These are phyloP conservation scores for Psammodynastes pulverulentus DNA, from an alignment of 2,113 vertebrate genomes.

Conservation along the genomic window DNA sequence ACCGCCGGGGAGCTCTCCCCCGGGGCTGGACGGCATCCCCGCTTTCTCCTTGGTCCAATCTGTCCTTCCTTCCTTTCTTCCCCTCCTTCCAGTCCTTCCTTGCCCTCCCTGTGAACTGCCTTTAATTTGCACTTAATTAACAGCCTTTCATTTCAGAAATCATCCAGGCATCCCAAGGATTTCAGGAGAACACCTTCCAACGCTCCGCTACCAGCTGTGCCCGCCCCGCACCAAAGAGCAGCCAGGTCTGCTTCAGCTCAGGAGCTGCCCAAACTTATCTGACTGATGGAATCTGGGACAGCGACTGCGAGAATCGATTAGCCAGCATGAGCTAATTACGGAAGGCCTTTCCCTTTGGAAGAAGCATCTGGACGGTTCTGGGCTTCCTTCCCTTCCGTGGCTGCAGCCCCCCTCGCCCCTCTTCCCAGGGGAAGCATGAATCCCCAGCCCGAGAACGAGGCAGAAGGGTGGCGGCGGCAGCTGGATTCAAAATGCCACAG, in stretches of 20 bases:
- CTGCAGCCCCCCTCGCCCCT: background rate
- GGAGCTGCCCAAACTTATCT: background rate
- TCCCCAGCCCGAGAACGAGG: background rate
- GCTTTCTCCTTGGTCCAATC: background rate
- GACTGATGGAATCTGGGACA: background rate
- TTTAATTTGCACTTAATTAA: background rate
- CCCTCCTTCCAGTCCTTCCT: background rate
- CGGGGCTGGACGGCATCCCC: background rate
- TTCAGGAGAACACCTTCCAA: background rate
- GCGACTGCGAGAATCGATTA: background rate
- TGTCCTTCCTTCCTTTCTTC: background rate
- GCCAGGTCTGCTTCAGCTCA: background rate
- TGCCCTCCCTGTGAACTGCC: background rate
- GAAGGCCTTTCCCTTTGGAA: background rate
- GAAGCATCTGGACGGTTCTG: background rate
- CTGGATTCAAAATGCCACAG: background rate
- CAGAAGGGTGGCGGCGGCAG: background rate
- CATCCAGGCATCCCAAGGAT: background rate
- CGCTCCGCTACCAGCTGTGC: background rate
- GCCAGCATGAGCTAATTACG: background rate
- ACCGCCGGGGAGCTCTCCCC: background rate
- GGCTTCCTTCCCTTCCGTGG: background rate
- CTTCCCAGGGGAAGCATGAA: background rate
- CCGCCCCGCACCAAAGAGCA: background rate
- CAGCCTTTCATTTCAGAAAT: background rate